Percentiles rank a stretch among this genome's conserved stretches.
Evolutionary conservation across 2,113 vertebrate species (phyloP).

Genomic region (Oreochromis aureus): DNA sequence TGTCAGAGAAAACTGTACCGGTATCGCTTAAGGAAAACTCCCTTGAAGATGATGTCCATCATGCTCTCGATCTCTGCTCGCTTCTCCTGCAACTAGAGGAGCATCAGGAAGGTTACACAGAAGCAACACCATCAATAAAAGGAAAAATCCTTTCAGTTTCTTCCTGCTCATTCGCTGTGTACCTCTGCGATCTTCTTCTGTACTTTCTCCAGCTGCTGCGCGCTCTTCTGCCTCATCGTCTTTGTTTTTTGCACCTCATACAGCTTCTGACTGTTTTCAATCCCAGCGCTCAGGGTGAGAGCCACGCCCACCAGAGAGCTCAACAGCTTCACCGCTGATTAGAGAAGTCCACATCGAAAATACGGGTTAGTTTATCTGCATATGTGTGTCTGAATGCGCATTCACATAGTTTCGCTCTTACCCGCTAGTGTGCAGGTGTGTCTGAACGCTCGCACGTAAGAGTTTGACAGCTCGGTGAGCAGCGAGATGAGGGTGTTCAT

Average conservation of each 20-base stretch:
- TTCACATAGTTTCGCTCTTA: conserved; percentile 12
- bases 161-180: no score
- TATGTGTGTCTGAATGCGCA: not conserved
- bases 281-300: conserved; percentile 75
- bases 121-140: not conserved
- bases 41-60: conserved; percentile 87
- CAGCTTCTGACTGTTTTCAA: conserved; percentile 79
- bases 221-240: conserved; percentile 61
- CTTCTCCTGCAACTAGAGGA: conserved; percentile 78
- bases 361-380: not conserved
- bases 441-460: conserved; percentile 81
- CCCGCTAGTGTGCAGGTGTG: conserved; percentile 93
- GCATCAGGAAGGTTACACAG: not conserved
- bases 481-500: conserved; percentile 83
- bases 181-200: conserved; percentile 82
- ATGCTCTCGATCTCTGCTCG: conserved; percentile 80
- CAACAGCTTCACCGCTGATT: conserved; percentile 82
- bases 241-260: conserved; percentile 77
- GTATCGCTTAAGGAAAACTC: conserved; percentile 84
- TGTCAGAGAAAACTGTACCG: conserved; percentile 60
- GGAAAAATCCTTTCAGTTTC: not conserved
- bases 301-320: conserved; percentile 75
- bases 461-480: conserved; percentile 83
- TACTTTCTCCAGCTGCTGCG: conserved; percentile 73
- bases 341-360: not conserved